Conservation (phyloP, 2,797 vertebrate genomes). For the Molossus molossus region DNA sequence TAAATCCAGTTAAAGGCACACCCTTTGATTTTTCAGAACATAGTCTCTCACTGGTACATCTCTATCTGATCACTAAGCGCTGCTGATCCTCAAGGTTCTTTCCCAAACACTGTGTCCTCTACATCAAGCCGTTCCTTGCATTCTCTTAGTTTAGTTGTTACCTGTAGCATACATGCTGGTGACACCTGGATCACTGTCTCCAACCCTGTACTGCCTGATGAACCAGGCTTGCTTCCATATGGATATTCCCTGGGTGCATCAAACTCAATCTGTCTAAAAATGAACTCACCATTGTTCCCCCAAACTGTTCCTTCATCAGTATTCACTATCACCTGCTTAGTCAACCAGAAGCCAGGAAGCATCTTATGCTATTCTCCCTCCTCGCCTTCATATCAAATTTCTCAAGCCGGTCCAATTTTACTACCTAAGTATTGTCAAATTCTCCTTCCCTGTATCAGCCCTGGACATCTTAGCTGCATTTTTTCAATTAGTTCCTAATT, state of each 20-base stretch:
- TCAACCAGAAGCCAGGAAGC: not conserved
- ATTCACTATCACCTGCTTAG: not conserved
- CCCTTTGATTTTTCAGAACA: constrained; percentile 10
- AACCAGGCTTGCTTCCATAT: not conserved
- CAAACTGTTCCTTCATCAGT: not conserved
- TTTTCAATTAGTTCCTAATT: not conserved
- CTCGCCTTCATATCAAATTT: not conserved
- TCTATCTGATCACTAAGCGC: not conserved
- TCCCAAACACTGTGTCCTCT: not conserved
- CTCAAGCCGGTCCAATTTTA: not conserved
- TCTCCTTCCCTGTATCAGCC: not conserved
- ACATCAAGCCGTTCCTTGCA: fast-evolving
- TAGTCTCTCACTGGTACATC: not conserved
- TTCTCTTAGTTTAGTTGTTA: not conserved
- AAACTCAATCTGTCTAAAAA: not conserved
- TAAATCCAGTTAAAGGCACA: not conserved
- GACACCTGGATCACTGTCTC: not conserved
- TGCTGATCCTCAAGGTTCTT: not conserved
- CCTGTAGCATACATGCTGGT: not conserved
- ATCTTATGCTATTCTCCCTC: not conserved
- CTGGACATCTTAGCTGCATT: not conserved
- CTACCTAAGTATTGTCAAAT: not conserved
- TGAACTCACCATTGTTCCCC: not conserved
- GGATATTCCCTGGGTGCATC: not conserved
- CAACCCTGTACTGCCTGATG: not conserved